Base-by-base conservation (phyloP, 2,797 vertebrate genomes). In the Smutsia gigantea region DNA sequence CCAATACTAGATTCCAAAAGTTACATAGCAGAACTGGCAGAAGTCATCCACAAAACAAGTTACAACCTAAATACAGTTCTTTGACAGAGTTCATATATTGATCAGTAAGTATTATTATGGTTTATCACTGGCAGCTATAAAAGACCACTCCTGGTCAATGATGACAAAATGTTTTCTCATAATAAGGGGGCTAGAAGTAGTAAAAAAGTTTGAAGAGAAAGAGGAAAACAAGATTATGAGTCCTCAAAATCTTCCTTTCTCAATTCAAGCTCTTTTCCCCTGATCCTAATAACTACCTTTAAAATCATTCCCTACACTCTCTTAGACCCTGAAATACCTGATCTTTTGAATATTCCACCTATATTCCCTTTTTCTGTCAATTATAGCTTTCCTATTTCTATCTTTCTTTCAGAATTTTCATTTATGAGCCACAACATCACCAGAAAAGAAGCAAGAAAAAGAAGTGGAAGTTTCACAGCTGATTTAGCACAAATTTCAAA, bases 371-470 rank as follows among this genome's bases (percentile, higher is more conserved):
- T 71, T 68, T 53, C 77, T 23, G 71, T 93, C 81, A 96, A 83
- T 37, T 12, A 11, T 57, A 42, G 25, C 25, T 25, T 83, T 87
- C 39, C 57, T 66, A 94, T 81, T 86, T 91, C 46, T 96, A 91
- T 51, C 13, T 93, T 19, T 68, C 31, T 78, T 89, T 96, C n/a
- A 84, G 17, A 89, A 93, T 63, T 77, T 88, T 86, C 72, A 83
- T 25, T 68, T 85, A 93, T 42, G 23, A 85, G 34, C 42, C 51
- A 87, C 9, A 88, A 34, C 37, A 79, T 74, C 39, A 96, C 34
- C 66, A 89, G 37, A 94, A 85, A 93, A 34, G 42, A 95, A 96
- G n/a, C 9, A 96, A 77, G 57, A 42, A 71, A 95, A 96, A 92
- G n/a, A 89, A 90, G 29, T 87, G 19, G 25, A 94, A 82, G 31